Percentiles rank a stretch among this genome's conserved stretches.
Conservation (phyloP, 2,888 invertebrate species). For the Alitta virens region DNA sequence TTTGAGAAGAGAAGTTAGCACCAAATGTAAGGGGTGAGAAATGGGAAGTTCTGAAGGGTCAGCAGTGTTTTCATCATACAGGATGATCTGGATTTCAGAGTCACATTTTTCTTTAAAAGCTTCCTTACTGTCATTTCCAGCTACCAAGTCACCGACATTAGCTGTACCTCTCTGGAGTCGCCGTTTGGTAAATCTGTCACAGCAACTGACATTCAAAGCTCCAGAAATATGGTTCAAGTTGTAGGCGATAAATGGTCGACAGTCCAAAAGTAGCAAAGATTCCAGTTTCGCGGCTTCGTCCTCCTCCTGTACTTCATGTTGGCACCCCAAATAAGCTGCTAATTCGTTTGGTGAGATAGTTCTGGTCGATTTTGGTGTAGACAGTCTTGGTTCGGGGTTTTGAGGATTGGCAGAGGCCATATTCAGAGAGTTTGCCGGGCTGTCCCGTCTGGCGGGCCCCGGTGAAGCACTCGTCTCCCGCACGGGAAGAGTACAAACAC, state of each 20-base stretch:
- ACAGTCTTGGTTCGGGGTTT: too few species aligned
- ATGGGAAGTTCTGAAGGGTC: constrained; percentile 52
- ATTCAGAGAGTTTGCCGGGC: too few species aligned
- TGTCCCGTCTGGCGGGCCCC: too few species aligned
- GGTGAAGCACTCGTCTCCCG: too few species aligned
- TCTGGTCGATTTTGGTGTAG: not conserved
- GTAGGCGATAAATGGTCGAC: constrained; percentile 70
- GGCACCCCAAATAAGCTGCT: constrained; percentile 4
- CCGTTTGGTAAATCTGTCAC: constrained; percentile 69
- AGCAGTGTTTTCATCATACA: constrained; percentile 69
- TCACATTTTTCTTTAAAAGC: constrained; percentile 62
- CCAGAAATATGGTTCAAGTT: constrained; percentile 70
- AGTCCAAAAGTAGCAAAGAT: constrained; percentile 64
- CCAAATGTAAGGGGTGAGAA: too few species aligned
- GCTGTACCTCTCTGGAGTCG: constrained; percentile 69
- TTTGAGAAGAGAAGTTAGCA: too few species aligned
- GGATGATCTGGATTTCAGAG: constrained; percentile 63
- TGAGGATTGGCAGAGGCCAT: too few species aligned
- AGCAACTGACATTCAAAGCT: constrained; percentile 68
- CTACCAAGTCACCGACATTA: constrained; percentile 67
- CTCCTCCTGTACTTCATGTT: not conserved
- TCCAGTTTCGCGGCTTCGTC: not conserved
- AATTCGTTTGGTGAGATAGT: constrained; percentile 5
- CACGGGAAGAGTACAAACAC: too few species aligned
- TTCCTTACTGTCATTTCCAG: constrained; percentile 67